Base-by-base conservation (phyloP, 2,888 invertebrate genomes). In the Machimus rusticus region DNA sequence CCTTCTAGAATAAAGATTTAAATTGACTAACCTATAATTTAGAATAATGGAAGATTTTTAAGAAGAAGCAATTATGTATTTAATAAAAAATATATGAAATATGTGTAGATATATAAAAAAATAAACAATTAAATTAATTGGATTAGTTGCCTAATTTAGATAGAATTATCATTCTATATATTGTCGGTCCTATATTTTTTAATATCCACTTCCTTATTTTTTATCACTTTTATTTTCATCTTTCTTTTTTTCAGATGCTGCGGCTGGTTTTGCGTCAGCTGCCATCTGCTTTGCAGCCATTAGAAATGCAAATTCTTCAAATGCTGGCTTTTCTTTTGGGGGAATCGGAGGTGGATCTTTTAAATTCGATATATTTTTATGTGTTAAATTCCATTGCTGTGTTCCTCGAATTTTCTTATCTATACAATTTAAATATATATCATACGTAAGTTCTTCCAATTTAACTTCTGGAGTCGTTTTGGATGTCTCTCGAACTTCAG, bases 401-500 rank as follows among this genome's bases (percentile, higher is more conserved):
- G 90, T 86, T 1, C 96, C 96, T 5, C 97, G 94, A 85, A 98
- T 94, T 66, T 93, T 94, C 57, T 93, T 93, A 89, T 96, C 95
- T 2, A 95, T 89, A 89, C 94, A 94, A 4, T 95, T 92, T 23
- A 94, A 92, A 92, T 97, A 97, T 57, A 99, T 94, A 92, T 98
- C 97, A 0, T 94, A 95, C 28, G 95, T 93, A 1, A 98, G 93
- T 91, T 98, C 98, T 43, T 95, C 95, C 0, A 95, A 9, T 0
- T 95, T 94, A 16, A 97, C 94, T 92, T 98, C 98, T 3, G 95
- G 93, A 89, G 98, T 98, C 0, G 93, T 88, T 90, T 96, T 96
- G 0, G 97, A 95, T 77, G 93, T 92, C 90, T 95, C 95, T 4
- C 95, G 94, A 0, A 96, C 97, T 78, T 95, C 96, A 90, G 98